These are phyloP conservation scores for Oxystoma pomonae DNA, from an alignment of 2,888 invertebrate species.

Conservation along the genomic window DNA sequence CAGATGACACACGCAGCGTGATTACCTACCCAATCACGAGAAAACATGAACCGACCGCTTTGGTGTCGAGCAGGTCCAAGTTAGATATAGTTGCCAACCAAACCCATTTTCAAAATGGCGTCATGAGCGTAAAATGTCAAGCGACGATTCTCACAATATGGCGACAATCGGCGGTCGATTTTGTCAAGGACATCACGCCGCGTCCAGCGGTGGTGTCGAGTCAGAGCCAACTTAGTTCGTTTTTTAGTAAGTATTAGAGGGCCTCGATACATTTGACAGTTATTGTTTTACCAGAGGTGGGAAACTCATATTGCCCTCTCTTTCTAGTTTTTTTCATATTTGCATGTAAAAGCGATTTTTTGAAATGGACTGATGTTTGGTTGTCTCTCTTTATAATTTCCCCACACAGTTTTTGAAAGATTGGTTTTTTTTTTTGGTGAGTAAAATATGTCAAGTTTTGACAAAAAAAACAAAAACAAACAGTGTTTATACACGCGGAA, in stretches of 20 bases:
- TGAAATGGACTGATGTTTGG: no score
- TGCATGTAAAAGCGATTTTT: no score
- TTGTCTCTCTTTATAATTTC: no score
- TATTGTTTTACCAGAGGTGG: no score
- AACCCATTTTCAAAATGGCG: conserved; percentile 38
- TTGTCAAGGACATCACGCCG: conserved; percentile 40
- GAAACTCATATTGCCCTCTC: no score
- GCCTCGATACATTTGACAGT: no score
- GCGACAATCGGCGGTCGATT: conserved; percentile 35
- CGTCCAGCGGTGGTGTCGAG: conserved; percentile 44
- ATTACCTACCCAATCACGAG: conserved; percentile 32
- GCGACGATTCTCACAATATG: conserved; percentile 40
- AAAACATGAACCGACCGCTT: conserved; percentile 30
- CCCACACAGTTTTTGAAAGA: no score
- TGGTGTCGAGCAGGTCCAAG: conserved; percentile 38
- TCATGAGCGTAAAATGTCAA: conserved; percentile 40
- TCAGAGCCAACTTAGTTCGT: conserved; percentile 39
- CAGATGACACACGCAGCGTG: conserved; percentile 33
- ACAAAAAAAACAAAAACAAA: no score
- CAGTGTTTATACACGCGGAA: no score
- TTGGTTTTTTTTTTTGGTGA: no score
- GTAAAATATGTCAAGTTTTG: no score
- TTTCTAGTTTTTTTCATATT: no score
- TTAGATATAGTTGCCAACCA: conserved; percentile 39
- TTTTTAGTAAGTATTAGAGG: conserved; percentile 22